These are phyloP conservation scores for Pygoscelis adeliae DNA, from an alignment of 2,113 vertebrate species.

Conservation along the genomic window DNA sequence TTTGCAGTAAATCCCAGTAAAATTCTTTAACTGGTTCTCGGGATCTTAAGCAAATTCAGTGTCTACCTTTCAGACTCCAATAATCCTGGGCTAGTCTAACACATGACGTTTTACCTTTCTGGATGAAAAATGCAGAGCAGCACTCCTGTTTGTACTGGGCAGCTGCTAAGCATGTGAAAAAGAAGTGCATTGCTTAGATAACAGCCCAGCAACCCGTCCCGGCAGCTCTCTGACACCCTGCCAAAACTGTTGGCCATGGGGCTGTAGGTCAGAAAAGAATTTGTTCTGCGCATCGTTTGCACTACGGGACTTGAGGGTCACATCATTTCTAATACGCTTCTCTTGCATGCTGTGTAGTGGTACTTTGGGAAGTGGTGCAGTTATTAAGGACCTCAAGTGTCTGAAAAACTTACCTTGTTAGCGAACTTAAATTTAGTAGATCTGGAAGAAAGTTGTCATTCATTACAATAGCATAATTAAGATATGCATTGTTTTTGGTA, in stretches of 20 bases:
- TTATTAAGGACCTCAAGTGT: fast-evolving
- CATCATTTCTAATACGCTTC: fast-evolving
- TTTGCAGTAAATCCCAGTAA: neutral
- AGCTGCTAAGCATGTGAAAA: neutral
- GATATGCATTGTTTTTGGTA: fast-evolving
- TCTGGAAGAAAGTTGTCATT: neutral
- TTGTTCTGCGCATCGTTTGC: fast-evolving
- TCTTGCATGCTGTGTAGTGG: fast-evolving
- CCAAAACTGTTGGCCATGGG: too few species aligned
- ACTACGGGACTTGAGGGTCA: fast-evolving
- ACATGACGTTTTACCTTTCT: neutral
- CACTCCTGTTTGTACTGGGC: neutral
- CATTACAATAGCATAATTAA: fast-evolving
- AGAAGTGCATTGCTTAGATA: too few species aligned
- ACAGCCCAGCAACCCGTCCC: neutral
- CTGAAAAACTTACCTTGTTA: neutral
- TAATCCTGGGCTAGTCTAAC: too few species aligned
- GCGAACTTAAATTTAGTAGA: neutral
- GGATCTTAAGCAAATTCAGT: neutral
- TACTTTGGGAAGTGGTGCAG: too few species aligned
- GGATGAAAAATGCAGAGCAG: neutral
- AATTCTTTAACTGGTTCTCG: neutral
- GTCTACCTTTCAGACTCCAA: neutral
- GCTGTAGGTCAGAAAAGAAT: fast-evolving
- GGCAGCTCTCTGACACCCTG: neutral